Evolutionary conservation across 2,113 vertebrate species (phyloP).

Genomic region (Promerops cafer): DNA sequence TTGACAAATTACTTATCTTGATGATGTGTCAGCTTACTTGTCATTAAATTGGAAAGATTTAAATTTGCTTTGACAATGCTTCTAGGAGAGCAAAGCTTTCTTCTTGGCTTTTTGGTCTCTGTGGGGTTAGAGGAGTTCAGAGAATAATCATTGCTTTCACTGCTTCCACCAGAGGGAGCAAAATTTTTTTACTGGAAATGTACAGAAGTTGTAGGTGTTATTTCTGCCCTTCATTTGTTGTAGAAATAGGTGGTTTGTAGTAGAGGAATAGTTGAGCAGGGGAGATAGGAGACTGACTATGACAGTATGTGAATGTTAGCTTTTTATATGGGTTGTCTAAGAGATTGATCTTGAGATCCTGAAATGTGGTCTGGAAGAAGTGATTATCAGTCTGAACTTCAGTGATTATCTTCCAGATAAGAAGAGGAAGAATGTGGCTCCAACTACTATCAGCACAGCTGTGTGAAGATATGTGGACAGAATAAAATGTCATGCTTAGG

Average conservation of each 20-base stretch:
- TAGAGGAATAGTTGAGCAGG: not conserved
- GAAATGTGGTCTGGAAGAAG: not conserved
- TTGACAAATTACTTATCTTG: not conserved
- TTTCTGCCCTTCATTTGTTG: not conserved
- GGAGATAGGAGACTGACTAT: not conserved
- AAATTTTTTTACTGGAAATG: not conserved
- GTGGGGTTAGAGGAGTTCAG: not conserved
- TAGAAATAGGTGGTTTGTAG: not conserved
- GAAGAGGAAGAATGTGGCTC: not conserved
- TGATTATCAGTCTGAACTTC: not conserved
- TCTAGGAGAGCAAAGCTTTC: not conserved
- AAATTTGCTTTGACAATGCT: not conserved
- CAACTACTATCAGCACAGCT: not conserved
- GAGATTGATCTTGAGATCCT: not conserved
- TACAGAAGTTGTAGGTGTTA: not conserved
- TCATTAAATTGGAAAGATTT: not conserved
- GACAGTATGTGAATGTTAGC: not conserved
- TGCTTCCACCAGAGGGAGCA: constrained; percentile 41
- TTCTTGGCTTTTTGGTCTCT: not conserved
- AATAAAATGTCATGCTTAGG: not conserved
- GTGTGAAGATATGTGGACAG: not conserved
- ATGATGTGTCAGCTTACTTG: not conserved
- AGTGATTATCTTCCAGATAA: not conserved
- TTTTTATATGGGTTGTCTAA: not conserved
- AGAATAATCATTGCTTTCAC: not conserved